A percentile compares a stretch with the other conserved stretches of the same genome.
These are phyloP conservation scores for Drosophila mulleri DNA, from an alignment of 2,888 invertebrate species.

Conservation along the genomic window DNA sequence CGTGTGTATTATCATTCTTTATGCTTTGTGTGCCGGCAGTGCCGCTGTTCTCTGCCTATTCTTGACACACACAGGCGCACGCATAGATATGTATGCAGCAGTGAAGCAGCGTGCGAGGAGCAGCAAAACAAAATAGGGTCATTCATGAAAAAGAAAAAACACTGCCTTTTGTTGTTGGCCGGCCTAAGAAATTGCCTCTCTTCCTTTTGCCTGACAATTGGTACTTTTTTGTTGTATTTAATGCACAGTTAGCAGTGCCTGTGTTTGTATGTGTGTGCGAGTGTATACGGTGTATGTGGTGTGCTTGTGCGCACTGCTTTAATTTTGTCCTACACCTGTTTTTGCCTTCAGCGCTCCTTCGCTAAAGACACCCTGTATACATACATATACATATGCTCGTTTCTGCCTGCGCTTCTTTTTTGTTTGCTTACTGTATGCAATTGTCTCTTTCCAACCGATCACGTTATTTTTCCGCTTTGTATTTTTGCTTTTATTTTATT, in stretches of 20 bases:
- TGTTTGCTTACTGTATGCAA: conserved; percentile 1
- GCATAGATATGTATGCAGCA: conserved; percentile 51
- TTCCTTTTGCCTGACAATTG: conserved; percentile 48
- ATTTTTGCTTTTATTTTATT: conserved; percentile 39
- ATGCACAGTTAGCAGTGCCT: conserved; percentile 11
- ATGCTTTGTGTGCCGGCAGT: conserved; percentile 69
- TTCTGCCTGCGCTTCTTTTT: conserved; percentile 12
- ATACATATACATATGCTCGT: background rate
- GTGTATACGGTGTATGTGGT: background rate
- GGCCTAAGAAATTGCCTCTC: conserved; percentile 25
- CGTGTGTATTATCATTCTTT: conserved; percentile 69
- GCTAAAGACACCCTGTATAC: conserved; percentile 62
- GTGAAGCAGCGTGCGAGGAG: conserved; percentile 41
- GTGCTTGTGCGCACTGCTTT: conserved; percentile 32
- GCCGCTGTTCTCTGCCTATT: conserved; percentile 60
- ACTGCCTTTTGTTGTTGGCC: conserved; percentile 26
- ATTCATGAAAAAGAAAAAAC: conserved; percentile 47
- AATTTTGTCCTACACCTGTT: conserved; percentile 61
- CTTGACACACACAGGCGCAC: conserved; percentile 44
- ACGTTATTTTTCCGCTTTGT: conserved; percentile 58
- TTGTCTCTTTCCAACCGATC: conserved; percentile 51
- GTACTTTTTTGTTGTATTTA: conserved; percentile 17
- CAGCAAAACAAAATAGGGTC: conserved; percentile 66
- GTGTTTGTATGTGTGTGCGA: background rate
- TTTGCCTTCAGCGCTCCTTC: conserved; percentile 30